Evolutionary conservation across 2,888 invertebrate species (phyloP), one percentile per base, ranked within the genome.

Genomic region (Sesamia inferens): DNA sequence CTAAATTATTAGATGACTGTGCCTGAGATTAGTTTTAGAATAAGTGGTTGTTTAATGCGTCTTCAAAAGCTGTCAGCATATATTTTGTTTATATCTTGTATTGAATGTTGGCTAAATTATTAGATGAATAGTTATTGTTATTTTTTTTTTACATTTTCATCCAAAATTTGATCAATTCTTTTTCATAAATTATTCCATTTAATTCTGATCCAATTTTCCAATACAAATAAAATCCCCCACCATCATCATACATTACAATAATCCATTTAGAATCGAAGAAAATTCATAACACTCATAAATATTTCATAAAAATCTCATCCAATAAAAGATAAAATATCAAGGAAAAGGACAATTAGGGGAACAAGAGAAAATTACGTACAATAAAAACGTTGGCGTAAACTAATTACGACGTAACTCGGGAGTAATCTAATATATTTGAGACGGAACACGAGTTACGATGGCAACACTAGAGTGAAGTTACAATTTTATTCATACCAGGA

Each of bases 311-410:
- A 73, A 69, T 67, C 82, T 77, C 47, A 24, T 78, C 31, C 61
- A 44, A 74, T 74, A 70, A 55, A 74, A 71, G 58, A 75, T 65
- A 61, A 77, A 72, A 70, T 73, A 78, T 78, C 74, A 71, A 74
- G 74, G 65, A 71, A 71, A 80, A 84, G 64, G 63, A 78, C 68
- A 74, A 85, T 86, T 84, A 82, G 42, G 57, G 61, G 62, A 78
- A 76, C 68, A 75, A 81, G 79, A 70, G 77, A 74, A 80, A 85
- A 86, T 85, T 82, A 82, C 76, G 76, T 70, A 82, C 79, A 85
- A 88, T 88, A 88, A 88, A 90, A 91, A 83, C 76, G 87, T 86
- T 85, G 77, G 65, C 77, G 71, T 90, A 89, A 91, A 87, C 83
- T 87, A 87, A 90, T 91, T 90, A 88, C 68, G 63, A 61, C 78